phyloP scores from a whole-genome alignment of 2,797 vertebrate genomes.

The Adelosebastes latens region DNA sequence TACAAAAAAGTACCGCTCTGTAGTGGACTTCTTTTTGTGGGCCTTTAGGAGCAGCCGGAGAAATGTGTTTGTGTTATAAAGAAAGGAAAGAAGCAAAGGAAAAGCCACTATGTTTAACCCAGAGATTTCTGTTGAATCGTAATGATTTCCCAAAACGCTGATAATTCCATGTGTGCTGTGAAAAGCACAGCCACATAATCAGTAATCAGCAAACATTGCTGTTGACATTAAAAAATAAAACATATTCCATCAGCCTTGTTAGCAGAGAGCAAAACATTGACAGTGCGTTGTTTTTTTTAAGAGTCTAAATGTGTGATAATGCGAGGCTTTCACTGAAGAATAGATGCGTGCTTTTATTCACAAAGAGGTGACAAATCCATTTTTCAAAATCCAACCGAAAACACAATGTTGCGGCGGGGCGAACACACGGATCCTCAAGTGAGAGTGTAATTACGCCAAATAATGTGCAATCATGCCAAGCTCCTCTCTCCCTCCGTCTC shows the following conservation, averaged over 20 bases:
- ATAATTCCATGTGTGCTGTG: conserved; percentile 1
- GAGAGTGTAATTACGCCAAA: conserved; percentile 68
- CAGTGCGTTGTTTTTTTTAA: neutral
- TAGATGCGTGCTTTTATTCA: conserved; percentile 14
- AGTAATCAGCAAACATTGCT: conserved; percentile 46
- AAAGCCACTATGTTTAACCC: neutral
- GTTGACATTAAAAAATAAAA: conserved; percentile 29
- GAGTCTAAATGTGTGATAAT: conserved; percentile 36
- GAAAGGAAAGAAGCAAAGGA: neutral
- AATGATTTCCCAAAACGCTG: neutral
- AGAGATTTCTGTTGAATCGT: neutral
- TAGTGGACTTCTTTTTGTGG: neutral
- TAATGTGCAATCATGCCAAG: conserved; percentile 66
- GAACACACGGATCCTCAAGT: conserved; percentile 60
- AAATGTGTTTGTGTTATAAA: neutral
- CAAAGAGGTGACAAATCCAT: conserved; percentile 56
- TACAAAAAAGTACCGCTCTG: conserved; percentile 3
- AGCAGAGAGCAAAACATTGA: conserved; percentile 19
- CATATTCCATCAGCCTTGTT: conserved; percentile 42
- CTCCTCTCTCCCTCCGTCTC: conserved; percentile 5
- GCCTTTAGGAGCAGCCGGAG: neutral
- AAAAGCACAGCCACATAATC: conserved; percentile 32
- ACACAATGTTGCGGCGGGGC: conserved; percentile 26
- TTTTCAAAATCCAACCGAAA: conserved; percentile 41
- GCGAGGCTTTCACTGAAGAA: conserved; percentile 33